A percentile compares a stretch with the other conserved stretches of the same genome.
phyloP scores from a whole-genome alignment of 2,797 vertebrate species.

The Otolemur crassicaudatus region DNA sequence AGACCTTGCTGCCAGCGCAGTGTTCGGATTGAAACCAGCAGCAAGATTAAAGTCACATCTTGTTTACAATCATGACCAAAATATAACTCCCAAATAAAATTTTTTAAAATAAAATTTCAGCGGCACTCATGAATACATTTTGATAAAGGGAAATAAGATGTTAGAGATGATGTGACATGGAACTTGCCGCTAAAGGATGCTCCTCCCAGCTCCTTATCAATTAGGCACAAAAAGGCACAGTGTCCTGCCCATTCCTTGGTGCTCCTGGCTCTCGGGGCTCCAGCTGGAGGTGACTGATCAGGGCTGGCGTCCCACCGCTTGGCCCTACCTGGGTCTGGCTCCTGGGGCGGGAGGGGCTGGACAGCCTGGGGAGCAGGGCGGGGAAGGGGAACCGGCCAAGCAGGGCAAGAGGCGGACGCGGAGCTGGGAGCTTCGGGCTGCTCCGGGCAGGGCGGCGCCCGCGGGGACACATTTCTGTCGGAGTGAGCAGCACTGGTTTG shows the following conservation, averaged over 20 bases:
- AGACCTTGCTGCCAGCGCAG: neutral
- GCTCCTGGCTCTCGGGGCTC: neutral
- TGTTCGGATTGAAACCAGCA: conserved; percentile 46
- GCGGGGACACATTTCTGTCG: conserved; percentile 67
- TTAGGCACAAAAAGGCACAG: conserved; percentile 19
- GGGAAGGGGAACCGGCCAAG: conserved; percentile 37
- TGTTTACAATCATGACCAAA: conserved; percentile 30
- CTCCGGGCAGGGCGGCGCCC: neutral
- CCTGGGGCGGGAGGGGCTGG: neutral
- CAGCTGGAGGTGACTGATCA: neutral
- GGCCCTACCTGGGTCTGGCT: neutral
- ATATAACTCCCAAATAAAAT: neutral
- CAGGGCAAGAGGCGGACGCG: neutral
- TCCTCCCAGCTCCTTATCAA: conserved; percentile 1
- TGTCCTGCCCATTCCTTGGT: neutral
- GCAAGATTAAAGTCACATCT: conserved; percentile 40
- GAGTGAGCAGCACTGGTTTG: conserved; percentile 60
- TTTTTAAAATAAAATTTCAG: conserved; percentile 35
- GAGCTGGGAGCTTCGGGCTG: neutral
- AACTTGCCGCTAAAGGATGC: conserved; percentile 35
- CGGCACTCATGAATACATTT: neutral
- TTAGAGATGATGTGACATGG: neutral
- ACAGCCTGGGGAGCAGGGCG: neutral
- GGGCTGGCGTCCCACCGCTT: neutral
- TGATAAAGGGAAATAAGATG: conserved; percentile 21